phyloP scores from a whole-genome alignment of 2,888 invertebrate species.

The Pasiphila rectangulata region DNA sequence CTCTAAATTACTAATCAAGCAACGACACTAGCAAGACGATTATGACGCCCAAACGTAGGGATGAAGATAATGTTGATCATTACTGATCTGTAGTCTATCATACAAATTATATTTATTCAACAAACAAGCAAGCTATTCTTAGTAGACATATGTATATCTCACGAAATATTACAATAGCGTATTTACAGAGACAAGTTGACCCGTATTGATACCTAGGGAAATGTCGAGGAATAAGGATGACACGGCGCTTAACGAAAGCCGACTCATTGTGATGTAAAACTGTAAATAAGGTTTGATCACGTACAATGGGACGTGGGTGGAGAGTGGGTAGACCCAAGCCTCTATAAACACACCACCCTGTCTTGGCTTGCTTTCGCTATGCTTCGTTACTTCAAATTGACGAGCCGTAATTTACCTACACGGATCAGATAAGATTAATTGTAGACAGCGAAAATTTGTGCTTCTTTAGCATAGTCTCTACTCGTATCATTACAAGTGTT shows the following conservation, averaged over 20 bases:
- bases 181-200: slow-evolving; percentile 14
- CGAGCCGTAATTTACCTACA: slow-evolving; percentile 2
- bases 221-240: slow-evolving; percentile 43
- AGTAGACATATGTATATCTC: neutral
- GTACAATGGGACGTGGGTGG: slow-evolving; percentile 68
- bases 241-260: slow-evolving; percentile 62
- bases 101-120: neutral
- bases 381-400: slow-evolving; percentile 35
- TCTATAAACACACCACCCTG: slow-evolving; percentile 58
- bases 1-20: too few species aligned
- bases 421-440: neutral
- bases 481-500: neutral
- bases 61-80: too few species aligned
- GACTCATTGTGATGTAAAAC: slow-evolving; percentile 75
- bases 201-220: slow-evolving; percentile 23
- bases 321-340: slow-evolving; percentile 59
- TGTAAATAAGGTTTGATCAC: slow-evolving; percentile 74
- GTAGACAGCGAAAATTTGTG: too few species aligned
- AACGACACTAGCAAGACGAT: too few species aligned
- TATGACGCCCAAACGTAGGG: too few species aligned
- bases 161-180: slow-evolving; percentile 1
- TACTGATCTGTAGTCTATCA: neutral
- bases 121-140: neutral
- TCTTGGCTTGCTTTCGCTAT: slow-evolving; percentile 34
- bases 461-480: neutral